Evolutionary conservation across 1,140 invertebrate genomes (phyloP).

Genomic region (Papilio glaucus): DNA sequence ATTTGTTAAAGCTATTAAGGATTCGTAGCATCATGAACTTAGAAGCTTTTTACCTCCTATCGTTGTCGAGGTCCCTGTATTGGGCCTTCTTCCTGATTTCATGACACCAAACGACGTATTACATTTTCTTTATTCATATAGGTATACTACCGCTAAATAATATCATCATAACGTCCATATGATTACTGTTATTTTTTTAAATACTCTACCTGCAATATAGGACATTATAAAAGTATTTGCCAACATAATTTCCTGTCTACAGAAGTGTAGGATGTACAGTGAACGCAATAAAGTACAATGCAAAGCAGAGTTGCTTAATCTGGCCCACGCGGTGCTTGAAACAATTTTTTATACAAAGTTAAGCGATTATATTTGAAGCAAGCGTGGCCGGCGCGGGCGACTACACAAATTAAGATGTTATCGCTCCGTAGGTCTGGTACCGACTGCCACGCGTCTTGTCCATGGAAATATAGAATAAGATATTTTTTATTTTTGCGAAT

Average conservation of each 20-base stretch:
- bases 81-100: neutral
- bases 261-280: neutral
- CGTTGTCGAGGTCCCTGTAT: no score
- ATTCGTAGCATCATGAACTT: neutral
- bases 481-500: constrained; percentile 15
- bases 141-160: no score
- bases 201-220: neutral
- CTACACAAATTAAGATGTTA: constrained; percentile 72
- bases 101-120: no score
- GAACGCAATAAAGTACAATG: neutral
- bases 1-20: no score
- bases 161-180: no score
- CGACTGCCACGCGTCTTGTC: constrained; percentile 40
- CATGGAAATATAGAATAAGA: constrained; percentile 44
- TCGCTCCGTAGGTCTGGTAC: constrained; percentile 54
- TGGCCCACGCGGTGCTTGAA: constrained; percentile 33
- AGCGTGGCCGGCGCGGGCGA: constrained; percentile 50
- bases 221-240: neutral
- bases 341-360: constrained; percentile 39
- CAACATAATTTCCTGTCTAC: no score
- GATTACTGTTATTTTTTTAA: no score
- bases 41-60: no score
- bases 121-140: no score
- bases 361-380: constrained; percentile 53
- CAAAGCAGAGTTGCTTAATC: neutral